Conservation (phyloP, 2,888 invertebrate genomes). For the Lutraria lutraria region DNA sequence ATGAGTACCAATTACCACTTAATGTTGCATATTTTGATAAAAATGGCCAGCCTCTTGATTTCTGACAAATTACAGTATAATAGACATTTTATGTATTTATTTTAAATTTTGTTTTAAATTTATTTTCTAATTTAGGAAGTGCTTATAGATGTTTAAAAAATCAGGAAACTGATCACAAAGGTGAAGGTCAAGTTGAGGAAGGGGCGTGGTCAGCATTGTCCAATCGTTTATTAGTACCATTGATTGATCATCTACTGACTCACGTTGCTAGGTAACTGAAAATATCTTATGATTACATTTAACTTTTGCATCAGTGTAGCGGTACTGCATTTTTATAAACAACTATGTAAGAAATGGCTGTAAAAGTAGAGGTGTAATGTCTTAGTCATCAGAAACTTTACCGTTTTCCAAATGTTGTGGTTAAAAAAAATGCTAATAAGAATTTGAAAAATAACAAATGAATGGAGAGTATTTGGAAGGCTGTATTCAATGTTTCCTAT, state of each 20-base stretch:
- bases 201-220: conserved; percentile 84
- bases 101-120: neutral
- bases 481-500: neutral
- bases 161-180: conserved; percentile 73
- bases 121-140: conserved; percentile 76
- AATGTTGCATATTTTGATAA: no score
- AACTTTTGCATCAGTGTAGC: neutral
- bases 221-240: conserved; percentile 87
- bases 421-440: no score
- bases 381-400: no score
- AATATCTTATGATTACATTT: neutral
- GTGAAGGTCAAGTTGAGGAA: conserved; percentile 73
- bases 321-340: no score
- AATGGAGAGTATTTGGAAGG: no score
- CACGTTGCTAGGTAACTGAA: conserved; percentile 89
- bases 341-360: no score
- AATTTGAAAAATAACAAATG: no score
- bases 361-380: no score
- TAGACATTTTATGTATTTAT: neutral
- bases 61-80: neutral
- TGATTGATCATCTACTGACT: conserved; percentile 90
- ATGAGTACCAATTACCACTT: no score
- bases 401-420: no score
- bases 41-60: no score
- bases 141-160: conserved; percentile 82